These are phyloP conservation scores for Metaphire vulgaris DNA, from an alignment of 1,140 invertebrate genomes.

Conservation along the genomic window DNA sequence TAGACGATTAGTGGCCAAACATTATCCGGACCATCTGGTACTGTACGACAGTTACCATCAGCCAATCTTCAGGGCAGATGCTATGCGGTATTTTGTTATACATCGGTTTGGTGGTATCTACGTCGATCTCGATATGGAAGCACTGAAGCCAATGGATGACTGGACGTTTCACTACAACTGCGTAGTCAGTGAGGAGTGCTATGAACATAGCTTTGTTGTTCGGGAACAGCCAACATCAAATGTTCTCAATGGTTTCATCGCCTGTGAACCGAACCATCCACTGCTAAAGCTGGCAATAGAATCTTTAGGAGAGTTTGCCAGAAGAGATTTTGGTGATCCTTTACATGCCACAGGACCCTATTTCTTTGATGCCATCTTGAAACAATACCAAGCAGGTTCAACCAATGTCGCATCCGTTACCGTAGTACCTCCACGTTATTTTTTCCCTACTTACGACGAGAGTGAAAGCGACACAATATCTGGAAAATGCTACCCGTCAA, in stretches of 20 bases:
- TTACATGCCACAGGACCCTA: conserved; percentile 11
- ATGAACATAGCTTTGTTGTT: conserved; percentile 22
- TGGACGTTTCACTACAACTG: conserved; percentile 21
- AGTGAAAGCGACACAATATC: conserved; percentile 7
- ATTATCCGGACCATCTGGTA: conserved; percentile 38
- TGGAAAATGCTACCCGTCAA: not conserved
- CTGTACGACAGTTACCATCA: conserved; percentile 41
- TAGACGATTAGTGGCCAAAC: conserved; percentile 38
- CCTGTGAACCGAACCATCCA: conserved; percentile 17
- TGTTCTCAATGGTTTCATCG: conserved; percentile 24
- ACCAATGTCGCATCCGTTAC: not conserved
- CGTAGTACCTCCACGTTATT: conserved; percentile 10
- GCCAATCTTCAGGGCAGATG: conserved; percentile 39
- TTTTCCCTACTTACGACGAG: conserved; percentile 26
- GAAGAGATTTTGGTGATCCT: conserved; percentile 5
- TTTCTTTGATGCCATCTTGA: conserved; percentile 5
- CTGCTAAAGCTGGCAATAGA: conserved; percentile 20
- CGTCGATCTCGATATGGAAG: conserved; percentile 26
- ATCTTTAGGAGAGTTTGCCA: conserved; percentile 7
- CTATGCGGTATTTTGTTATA: conserved; percentile 26
- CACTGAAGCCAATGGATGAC: conserved; percentile 22
- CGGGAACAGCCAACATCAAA: not conserved
- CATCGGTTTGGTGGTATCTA: conserved; percentile 28
- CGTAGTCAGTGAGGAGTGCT: conserved; percentile 19
- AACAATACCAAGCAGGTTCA: not conserved